Percentiles rank a stretch among this genome's conserved stretches.
phyloP scores from a whole-genome alignment of 2,113 vertebrate genomes.

The Gorsachius goisagi region DNA sequence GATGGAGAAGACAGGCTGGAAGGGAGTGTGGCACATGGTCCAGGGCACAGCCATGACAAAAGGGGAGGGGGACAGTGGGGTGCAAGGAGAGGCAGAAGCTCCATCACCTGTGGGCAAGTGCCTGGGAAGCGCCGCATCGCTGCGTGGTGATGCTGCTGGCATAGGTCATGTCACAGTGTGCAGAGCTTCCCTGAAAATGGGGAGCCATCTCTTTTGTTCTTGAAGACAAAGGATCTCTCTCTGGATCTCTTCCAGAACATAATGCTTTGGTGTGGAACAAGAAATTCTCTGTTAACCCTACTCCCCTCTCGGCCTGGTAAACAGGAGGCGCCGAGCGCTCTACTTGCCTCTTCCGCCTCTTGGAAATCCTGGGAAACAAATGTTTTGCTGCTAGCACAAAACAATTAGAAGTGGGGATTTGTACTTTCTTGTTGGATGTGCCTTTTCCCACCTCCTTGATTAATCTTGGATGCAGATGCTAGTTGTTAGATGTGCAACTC shows the following conservation, averaged over 20 bases:
- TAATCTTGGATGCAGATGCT: not conserved
- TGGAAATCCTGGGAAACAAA: conserved; percentile 14
- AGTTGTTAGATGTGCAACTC: not conserved
- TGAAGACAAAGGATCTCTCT: not conserved
- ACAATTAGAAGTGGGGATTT: not conserved
- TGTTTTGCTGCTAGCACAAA: not conserved
- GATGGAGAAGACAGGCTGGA: not conserved
- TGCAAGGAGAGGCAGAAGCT: not conserved
- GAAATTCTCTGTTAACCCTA: not conserved
- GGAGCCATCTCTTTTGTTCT: not conserved
- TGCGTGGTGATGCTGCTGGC: accelerated
- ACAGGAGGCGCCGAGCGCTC: not conserved
- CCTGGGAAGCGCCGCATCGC: not conserved
- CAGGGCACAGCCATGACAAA: not conserved
- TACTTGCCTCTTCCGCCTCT: not conserved
- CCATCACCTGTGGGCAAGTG: not conserved
- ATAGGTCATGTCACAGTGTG: not conserved
- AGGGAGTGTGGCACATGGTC: not conserved
- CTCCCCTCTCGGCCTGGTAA: not conserved
- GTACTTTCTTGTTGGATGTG: not conserved
- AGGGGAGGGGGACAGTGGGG: not conserved
- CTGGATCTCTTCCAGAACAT: not conserved
- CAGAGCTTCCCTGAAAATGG: not conserved
- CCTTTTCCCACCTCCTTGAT: not conserved
- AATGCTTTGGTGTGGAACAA: not conserved